Evolutionary conservation across 1,140 invertebrate species (phyloP), one percentile per base, ranked within the genome.

Genomic region (Saxidomus purpurata): DNA sequence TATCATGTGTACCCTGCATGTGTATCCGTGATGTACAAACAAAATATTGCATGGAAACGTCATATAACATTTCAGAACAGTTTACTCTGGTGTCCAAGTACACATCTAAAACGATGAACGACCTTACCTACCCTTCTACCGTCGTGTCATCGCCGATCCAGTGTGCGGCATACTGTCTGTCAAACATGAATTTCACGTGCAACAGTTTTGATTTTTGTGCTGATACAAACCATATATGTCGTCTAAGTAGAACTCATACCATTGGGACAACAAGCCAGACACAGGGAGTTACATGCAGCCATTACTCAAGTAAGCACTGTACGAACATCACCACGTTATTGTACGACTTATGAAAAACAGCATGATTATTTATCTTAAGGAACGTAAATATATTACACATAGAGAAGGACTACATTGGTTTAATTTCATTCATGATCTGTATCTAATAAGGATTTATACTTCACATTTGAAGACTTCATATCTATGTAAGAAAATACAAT

Each of bases 181-280:
- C 83, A 15, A 93, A 87, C 67, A 63, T 67, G 28, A 84, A 85
- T 79, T 92, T 94, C 76, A 80, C 83, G 15, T 94, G 93, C 69
- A 91, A 92, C 34, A 94, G 93, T 69, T 94, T 92, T 74, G 91
- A 93, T 47, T 92, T 89, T 55, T 94, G 93, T 85, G 40, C 89
- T 28, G 88, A 92, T 59, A 13, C 34, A 3, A 85, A 52, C 19
- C 59, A 81, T 28, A 81, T 86, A 11, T 93, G 93, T 38, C 71
- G 90, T 31, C 87, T 93, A 25, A 93, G 92, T 86, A 88, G 74
- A 25, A 34, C 25, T 17, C 93, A 92, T 34, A 87, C 89, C 40
- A 89, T 81, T 9, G 93, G 93, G n/a, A 90, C 90, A 4, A 59
- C 22, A 15, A 38, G 77, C n/a, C 55, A 89, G n/a, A 67, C 80